phyloP scores from a whole-genome alignment of 2,888 invertebrate genomes.

The Mythimna ferrago region DNA sequence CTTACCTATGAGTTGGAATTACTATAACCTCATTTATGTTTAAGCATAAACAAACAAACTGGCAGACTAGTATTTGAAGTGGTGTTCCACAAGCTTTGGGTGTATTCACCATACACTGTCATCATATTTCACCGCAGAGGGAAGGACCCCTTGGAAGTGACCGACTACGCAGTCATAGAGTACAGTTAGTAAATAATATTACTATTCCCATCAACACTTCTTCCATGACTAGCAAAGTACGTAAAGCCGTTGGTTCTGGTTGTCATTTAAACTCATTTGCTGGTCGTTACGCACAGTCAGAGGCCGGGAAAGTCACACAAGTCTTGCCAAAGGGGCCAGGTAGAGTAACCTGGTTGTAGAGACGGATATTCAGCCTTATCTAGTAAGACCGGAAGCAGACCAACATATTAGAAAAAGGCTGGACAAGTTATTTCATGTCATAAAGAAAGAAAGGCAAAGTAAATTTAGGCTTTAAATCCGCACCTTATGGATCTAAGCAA shows the following conservation, averaged over 20 bases:
- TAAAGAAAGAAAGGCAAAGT: too few relatives aligned
- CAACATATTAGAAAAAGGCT: neutral
- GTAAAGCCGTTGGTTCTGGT: neutral
- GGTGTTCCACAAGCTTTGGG: slow-evolving; percentile 52
- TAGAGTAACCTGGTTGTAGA: neutral
- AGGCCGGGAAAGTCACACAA: too few relatives aligned
- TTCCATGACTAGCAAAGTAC: neutral
- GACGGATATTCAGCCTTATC: neutral
- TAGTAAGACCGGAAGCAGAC: neutral
- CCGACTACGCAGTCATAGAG: slow-evolving; percentile 54
- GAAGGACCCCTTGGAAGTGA: slow-evolving; percentile 65
- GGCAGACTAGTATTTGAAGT: slow-evolving; percentile 67
- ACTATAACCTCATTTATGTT: slow-evolving; percentile 32
- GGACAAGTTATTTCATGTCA: neutral
- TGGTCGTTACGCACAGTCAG: too few relatives aligned
- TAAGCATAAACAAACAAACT: slow-evolving; percentile 68
- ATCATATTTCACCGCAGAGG: slow-evolving; percentile 65
- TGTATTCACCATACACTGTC: slow-evolving; percentile 53
- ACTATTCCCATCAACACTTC: neutral
- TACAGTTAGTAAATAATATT: slow-evolving; percentile 61
- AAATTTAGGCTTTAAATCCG: too few relatives aligned
- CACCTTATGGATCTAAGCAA: too few relatives aligned
- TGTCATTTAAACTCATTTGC: too few relatives aligned
- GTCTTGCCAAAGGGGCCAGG: too few relatives aligned
- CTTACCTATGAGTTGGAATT: too few relatives aligned